Conservation (phyloP, 2,888 invertebrate species). For the Autographa pulchrina region DNA sequence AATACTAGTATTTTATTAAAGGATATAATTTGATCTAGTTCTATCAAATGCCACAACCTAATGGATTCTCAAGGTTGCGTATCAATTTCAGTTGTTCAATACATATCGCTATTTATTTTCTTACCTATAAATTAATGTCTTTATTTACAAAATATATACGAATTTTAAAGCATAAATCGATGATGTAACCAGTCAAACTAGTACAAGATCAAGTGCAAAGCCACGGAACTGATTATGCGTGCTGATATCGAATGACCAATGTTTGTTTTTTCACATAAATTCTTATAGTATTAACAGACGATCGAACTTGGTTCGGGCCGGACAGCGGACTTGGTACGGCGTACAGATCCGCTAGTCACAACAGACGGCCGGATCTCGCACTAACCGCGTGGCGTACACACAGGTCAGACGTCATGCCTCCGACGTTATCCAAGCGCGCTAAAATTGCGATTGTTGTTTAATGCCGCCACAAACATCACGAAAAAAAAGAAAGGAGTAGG, state of each 20-base stretch:
- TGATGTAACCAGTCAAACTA: conserved; percentile 67
- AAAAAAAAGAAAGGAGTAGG: no score
- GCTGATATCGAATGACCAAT: conserved; percentile 59
- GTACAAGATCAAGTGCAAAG: conserved; percentile 77
- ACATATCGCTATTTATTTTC: not conserved
- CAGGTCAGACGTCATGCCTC: no score
- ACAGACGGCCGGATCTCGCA: no score
- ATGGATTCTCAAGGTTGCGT: conserved; percentile 54
- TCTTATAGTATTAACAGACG: no score
- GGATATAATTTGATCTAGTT: conserved; percentile 54
- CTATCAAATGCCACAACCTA: conserved; percentile 56
- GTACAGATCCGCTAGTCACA: no score
- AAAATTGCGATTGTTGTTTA: no score
- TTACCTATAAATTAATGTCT: not conserved
- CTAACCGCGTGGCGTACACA: no score
- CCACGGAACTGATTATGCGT: conserved; percentile 69
- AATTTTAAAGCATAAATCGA: conserved; percentile 32
- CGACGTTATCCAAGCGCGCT: no score
- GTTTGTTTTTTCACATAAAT: conserved; percentile 53
- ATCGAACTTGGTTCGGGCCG: no score
- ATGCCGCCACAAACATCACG: no score
- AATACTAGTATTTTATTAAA: conserved; percentile 36
- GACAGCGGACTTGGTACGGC: no score
- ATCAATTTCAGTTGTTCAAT: conserved; percentile 23
- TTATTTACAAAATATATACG: not conserved